These are phyloP conservation scores for Hydraecia micacea DNA, from an alignment of 2,888 invertebrate species.

Conservation along the genomic window DNA sequence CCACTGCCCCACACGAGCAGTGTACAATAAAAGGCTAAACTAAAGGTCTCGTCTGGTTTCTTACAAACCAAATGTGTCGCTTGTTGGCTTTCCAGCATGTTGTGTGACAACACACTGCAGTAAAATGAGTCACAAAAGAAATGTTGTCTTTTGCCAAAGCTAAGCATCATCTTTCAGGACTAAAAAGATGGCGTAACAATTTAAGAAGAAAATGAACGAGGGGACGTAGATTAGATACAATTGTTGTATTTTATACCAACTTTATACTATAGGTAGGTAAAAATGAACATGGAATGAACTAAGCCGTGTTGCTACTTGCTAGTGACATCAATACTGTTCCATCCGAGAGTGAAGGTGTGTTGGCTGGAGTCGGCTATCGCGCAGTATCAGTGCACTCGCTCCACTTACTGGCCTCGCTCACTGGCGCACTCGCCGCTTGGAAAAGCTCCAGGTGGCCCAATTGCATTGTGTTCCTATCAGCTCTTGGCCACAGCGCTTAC, in stretches of 20 bases:
- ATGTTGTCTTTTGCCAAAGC: constrained; percentile 6
- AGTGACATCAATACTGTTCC: neutral
- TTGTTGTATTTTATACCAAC: no score
- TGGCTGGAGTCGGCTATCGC: neutral
- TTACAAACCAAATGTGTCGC: constrained; percentile 8
- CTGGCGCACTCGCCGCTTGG: constrained; percentile 44
- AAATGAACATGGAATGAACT: no score
- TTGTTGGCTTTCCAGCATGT: constrained; percentile 15
- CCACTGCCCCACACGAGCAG: constrained; percentile 23
- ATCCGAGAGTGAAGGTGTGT: constrained; percentile 34
- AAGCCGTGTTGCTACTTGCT: neutral
- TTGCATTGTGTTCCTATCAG: constrained; percentile 48
- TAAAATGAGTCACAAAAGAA: constrained; percentile 19
- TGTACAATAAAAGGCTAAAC: constrained; percentile 35
- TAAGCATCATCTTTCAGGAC: neutral
- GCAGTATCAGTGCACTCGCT: constrained; percentile 26
- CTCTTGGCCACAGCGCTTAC: constrained; percentile 31
- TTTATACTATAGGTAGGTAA: no score
- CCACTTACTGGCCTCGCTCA: constrained; percentile 21
- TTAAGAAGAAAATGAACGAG: no score
- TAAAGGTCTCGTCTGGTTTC: constrained; percentile 25
- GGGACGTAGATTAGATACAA: no score
- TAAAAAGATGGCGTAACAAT: neutral
- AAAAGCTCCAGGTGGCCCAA: constrained; percentile 60
- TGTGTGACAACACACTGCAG: constrained; percentile 1